Conservation (phyloP, 2,888 invertebrate species). For the Tenthredo amoena region DNA sequence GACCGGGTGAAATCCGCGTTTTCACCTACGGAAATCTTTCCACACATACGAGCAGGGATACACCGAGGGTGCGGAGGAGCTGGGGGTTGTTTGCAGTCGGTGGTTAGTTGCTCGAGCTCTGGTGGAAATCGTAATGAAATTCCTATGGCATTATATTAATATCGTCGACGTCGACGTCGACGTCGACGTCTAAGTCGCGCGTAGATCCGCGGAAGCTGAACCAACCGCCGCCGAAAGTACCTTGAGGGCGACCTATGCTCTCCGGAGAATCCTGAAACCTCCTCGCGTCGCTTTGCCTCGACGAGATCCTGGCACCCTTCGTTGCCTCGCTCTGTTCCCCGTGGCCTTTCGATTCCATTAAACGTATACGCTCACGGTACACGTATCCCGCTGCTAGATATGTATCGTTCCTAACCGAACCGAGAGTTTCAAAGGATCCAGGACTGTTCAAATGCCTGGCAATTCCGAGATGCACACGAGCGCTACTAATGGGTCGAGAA, state of each 20-base stretch:
- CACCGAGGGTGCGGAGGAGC: not conserved
- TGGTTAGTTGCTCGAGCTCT: constrained; percentile 37
- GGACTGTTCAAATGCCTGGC: not conserved
- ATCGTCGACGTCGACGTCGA: constrained; percentile 65
- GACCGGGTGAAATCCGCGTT: not conserved
- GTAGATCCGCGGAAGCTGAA: not conserved
- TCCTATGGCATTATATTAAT: constrained; percentile 72
- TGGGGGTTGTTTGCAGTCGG: constrained; percentile 22
- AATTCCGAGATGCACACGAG: not conserved
- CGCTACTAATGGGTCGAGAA: not conserved
- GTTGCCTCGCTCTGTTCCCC: not conserved
- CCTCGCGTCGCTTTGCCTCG: not conserved
- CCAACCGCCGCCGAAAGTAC: not conserved
- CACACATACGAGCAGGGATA: not conserved
- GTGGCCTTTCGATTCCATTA: constrained; percentile 35
- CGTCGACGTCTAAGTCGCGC: constrained; percentile 51
- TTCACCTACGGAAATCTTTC: not conserved
- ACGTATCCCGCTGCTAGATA: constrained; percentile 17
- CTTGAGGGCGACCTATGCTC: not conserved
- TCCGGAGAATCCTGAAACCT: not conserved
- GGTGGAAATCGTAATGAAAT: constrained; percentile 73
- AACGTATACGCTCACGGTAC: constrained; percentile 3
- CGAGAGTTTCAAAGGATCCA: too few relatives aligned
- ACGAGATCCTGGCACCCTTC: not conserved
- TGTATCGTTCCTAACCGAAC: constrained; percentile 20